Evolutionary conservation across 2,113 vertebrate genomes (phyloP).

Genomic region (Platichthys stellatus): DNA sequence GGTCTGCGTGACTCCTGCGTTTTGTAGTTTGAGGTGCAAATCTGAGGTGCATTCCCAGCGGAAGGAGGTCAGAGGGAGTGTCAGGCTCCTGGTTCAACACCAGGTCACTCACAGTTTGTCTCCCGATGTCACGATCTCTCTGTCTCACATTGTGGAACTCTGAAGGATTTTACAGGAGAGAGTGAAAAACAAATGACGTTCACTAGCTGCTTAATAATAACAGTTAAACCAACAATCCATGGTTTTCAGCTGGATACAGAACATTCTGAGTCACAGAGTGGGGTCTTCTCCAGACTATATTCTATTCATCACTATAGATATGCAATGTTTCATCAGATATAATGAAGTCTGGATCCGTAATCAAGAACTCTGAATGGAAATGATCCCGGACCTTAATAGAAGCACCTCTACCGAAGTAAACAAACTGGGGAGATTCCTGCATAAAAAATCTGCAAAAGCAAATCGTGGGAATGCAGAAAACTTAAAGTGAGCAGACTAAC

Average conservation of each 20-base stretch:
- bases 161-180: background rate
- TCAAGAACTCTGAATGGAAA: too few relatives aligned
- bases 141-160: slow-evolving; percentile 5
- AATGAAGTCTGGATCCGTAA: too few relatives aligned
- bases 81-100: slow-evolving; percentile 31
- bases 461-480: too few relatives aligned
- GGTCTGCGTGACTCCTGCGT: slow-evolving; percentile 8
- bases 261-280: too few relatives aligned
- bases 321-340: background rate
- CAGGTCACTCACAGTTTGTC: slow-evolving; percentile 47
- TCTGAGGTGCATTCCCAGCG: slow-evolving; percentile 32
- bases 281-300: too few relatives aligned
- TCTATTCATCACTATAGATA: too few relatives aligned
- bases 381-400: too few relatives aligned
- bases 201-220: background rate
- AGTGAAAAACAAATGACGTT: background rate
- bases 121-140: slow-evolving; percentile 1
- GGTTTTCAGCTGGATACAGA: too few relatives aligned
- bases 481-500: too few relatives aligned
- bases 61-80: slow-evolving; percentile 50
- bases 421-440: too few relatives aligned
- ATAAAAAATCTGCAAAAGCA: too few relatives aligned
- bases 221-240: background rate
- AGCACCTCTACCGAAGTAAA: too few relatives aligned
- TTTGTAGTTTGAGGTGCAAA: slow-evolving; percentile 47